Evolutionary conservation across 2,113 vertebrate species (phyloP).

Genomic region (Callipepla squamata): DNA sequence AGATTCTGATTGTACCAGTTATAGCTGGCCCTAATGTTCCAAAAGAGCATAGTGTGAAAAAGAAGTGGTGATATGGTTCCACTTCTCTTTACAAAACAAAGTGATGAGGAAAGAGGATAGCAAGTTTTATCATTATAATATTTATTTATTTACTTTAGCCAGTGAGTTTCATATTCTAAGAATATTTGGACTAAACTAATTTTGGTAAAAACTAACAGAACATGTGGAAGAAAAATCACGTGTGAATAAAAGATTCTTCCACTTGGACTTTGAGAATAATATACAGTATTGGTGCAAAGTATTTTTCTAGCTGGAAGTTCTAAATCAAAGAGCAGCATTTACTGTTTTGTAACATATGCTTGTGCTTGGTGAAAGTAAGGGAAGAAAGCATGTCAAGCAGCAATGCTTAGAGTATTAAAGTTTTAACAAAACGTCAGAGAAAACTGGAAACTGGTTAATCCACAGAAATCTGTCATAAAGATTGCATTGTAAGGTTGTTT

Average conservation of each 20-base stretch:
- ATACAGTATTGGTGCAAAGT: neutral
- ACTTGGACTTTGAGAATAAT: neutral
- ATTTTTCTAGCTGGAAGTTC: neutral
- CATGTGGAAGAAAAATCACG: neutral
- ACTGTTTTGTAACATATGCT: constrained; percentile 70
- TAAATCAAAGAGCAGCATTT: constrained; percentile 13
- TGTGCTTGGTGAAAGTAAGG: constrained; percentile 49
- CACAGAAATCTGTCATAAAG: constrained; percentile 78
- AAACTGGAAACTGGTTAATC: constrained; percentile 74
- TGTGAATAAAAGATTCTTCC: neutral
- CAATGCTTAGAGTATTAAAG: constrained; percentile 74
- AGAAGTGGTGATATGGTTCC: neutral
- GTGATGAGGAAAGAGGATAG: neutral
- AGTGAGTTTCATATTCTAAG: neutral
- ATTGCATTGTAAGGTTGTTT: constrained; percentile 72
- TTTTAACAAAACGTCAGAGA: constrained; percentile 78
- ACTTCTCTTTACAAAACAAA: neutral
- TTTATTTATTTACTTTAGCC: too few species aligned
- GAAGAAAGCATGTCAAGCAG: constrained; percentile 70
- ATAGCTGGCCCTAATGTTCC: neutral
- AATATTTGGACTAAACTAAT: neutral
- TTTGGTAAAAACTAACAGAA: neutral
- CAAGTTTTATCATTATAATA: too few species aligned
- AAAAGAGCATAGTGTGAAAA: neutral
- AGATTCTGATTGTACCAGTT: neutral